Conservation (phyloP, 2,888 invertebrate species). For the Heliconius ethilla region DNA sequence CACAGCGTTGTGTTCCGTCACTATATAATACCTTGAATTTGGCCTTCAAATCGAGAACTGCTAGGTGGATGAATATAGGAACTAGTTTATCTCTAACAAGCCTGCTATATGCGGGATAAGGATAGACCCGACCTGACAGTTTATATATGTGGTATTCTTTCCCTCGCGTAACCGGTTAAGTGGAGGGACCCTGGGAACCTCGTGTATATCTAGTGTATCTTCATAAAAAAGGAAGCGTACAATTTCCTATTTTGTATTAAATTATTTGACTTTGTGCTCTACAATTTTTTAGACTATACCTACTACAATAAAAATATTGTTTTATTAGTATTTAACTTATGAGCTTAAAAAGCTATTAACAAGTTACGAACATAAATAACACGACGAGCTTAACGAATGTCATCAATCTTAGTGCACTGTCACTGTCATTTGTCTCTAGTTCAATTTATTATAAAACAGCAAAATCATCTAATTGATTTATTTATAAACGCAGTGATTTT, state of each 20-base stretch:
- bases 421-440: conserved; percentile 62
- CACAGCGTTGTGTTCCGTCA: too few species aligned
- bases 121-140: too few species aligned
- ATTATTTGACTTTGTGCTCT: not conserved
- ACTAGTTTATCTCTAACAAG: too few species aligned
- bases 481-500: conserved; percentile 22
- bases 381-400: conserved; percentile 50
- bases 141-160: too few species aligned
- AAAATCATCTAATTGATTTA: conserved; percentile 46
- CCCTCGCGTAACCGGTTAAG: too few species aligned
- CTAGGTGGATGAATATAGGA: too few species aligned
- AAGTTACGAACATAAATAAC: conserved; percentile 8
- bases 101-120: too few species aligned
- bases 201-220: too few species aligned
- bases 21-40: not conserved
- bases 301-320: not conserved
- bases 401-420: conserved; percentile 61
- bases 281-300: not conserved
- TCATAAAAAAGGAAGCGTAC: not conserved
- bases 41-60: too few species aligned
- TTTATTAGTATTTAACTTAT: not conserved
- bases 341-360: conserved; percentile 23
- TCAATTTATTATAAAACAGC: conserved; percentile 47
- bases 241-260: not conserved
- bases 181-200: too few species aligned